Evolutionary conservation across 2,888 invertebrate genomes (phyloP).

Genomic region (Nymphalis urticae): DNA sequence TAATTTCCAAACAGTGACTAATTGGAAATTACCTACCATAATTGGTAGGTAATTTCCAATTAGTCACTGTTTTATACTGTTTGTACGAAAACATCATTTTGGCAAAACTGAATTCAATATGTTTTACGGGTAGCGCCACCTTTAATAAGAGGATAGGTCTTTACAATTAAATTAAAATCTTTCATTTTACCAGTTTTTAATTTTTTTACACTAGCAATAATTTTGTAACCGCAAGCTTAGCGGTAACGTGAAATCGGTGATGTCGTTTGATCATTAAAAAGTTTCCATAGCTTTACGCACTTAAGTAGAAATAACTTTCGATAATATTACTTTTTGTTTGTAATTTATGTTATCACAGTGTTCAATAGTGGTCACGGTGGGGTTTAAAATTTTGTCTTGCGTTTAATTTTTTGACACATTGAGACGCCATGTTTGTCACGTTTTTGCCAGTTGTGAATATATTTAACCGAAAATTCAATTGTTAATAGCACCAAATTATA

Average conservation of each 20-base stretch:
- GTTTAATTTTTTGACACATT: slow-evolving; percentile 52
- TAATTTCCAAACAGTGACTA: no score
- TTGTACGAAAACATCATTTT: no score
- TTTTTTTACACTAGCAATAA: slow-evolving; percentile 1
- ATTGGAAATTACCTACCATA: no score
- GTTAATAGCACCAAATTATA: slow-evolving; percentile 8
- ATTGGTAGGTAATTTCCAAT: no score
- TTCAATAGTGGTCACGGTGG: slow-evolving; percentile 5
- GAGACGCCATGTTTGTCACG: slow-evolving; percentile 79
- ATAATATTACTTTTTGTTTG: neutral
- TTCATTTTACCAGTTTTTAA: neutral
- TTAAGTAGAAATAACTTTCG: neutral
- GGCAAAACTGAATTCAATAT: no score
- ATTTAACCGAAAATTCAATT: slow-evolving; percentile 51
- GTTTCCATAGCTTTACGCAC: neutral
- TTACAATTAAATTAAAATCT: neutral
- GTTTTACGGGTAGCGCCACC: neutral
- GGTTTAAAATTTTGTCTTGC: slow-evolving; percentile 9
- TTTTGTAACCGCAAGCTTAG: slow-evolving; percentile 29
- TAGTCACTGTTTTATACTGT: no score
- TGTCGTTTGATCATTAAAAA: slow-evolving; percentile 21
- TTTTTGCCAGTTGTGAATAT: slow-evolving; percentile 70
- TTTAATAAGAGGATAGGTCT: neutral
- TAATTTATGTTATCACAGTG: slow-evolving; percentile 9
- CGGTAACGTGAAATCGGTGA: slow-evolving; percentile 37